Evolutionary conservation across 1,140 invertebrate species (phyloP), one percentile per base, ranked within the genome.

Genomic region (Drosophila prosaltans): DNA sequence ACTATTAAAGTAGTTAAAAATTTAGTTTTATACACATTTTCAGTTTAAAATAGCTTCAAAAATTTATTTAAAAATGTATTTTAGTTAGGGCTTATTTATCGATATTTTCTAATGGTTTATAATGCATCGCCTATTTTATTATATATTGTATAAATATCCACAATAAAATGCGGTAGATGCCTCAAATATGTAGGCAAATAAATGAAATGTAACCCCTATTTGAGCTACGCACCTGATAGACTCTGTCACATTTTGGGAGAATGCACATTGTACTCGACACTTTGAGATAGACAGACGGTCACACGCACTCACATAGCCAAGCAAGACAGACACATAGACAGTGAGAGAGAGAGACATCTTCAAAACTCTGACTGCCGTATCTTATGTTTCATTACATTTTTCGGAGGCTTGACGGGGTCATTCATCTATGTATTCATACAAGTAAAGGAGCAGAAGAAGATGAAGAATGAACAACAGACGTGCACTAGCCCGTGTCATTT

Each of bases 331-430:
- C 21, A 36, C n/a, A 60, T 55, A 65, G 72, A 75, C 64, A 51
- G 65, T 70, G 59, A 76, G 21, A 24, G 45, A 51, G 1, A 51
- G 21, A 54, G 70, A 65, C 72, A 83, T 83, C 80, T 80, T 80
- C 59, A 68, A 58, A 82, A 64, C 65, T 57, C 58, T 63, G 60
- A 21, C 54, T 76, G 79, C 58, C 76, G 80, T 79, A 76, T 76
- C 65, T 69, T 70, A 80, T 82, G 83, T 86, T 86, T 82, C 83
- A 82, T 88, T 88, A 88, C 65, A 80, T 67, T 86, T 78, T 86
- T 78, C 65, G 54, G 41, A 58, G 61, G 63, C 59, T 54, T 67
- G 28, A 61, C 2, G 28, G 40, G 57, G 61, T 61, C 76, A 79
- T 70, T 81, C 82, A 77, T 76, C 81, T 68, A 61, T 71, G 71